Evolutionary conservation across 2,797 vertebrate species (phyloP), one percentile per base, ranked within the genome.

Genomic region (Pangasius krempfi): DNA sequence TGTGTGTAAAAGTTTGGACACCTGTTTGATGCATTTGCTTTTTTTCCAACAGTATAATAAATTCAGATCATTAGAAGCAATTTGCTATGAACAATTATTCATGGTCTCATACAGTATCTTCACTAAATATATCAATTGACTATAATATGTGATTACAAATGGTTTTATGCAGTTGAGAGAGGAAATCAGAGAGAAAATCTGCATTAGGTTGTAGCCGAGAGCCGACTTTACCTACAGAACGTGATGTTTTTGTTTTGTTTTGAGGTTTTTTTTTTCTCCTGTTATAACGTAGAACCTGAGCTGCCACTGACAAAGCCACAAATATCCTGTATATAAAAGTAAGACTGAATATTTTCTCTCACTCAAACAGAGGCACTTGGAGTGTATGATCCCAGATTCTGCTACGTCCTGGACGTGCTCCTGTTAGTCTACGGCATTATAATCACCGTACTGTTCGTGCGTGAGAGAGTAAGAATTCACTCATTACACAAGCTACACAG

Each of bases 351-450:
- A 14, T 60, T 88, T 1, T 91, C 66, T 89, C 84, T 89, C 87
- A 10, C 58, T 82, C 82, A 6, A 72, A 56, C 96, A 99, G 98
- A 93, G 88, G 96, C 96, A 0, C 1, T 56, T 0, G 92, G 92
- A 25, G 0, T 96, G 56, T 94, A 97, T 2, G 96, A 98, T 85
- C 97, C 98, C 8, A 87, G 84, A 14, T 92, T 97, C 78, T 99
- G 98, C 88, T 99, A 97, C 91, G 0, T 98, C 75, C 93, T 99
- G 92, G 98, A 99, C 20, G 97, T 97, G 0, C 92, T 98, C 92
- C 96, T 99, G n/a, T 95, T 97, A 60, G 62, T 97, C n/a, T 99
- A 99, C 0, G 97, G 97, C 0, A 84, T 99, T 14, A 0, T 98
- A 64, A 91, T 99, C 91, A 99, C 98, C 0, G 97, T 93, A 12